Evolutionary conservation across 1,140 invertebrate species (phyloP), one percentile per base, ranked within the genome.

Genomic region (Brachionus paranguensis): DNA sequence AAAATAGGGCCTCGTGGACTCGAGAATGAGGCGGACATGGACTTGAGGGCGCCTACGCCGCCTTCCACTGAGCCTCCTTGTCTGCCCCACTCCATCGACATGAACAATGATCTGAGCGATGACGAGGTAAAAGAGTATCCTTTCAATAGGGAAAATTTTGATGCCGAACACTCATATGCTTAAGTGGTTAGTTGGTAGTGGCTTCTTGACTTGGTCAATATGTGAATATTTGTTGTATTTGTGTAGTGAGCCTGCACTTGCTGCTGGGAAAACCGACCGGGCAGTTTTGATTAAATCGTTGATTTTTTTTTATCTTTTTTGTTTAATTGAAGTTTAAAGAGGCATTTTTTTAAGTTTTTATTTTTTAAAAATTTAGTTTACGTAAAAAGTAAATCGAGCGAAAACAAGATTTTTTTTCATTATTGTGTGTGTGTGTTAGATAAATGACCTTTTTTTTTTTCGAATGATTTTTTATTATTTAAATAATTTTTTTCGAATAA

Each of bases 21-120:
- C 27, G 60, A 33, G 27, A 68, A 37, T 17, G 72, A 76, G 4
- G 14, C 45, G 20, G 72, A 76, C 7, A 10, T 12, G 24, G 72
- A 76, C 12, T 29, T 47, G 24, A 41, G 72, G 14, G 43, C 50
- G n/a, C 72, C 72, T 0, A 76, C 72, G n/a, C 72, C 72, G 4
- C 72, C 72, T 5, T 50, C 8, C 24, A 76, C 43, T 50, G 45
- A 76, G n/a, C 72, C 72, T 10, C 72, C 72, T 6, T 45, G 43
- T 12, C 24, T 76, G 20, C 72, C 72, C 12, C 20, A 76, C 12
- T 74, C 70, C 1, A 20, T 20, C 10, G 43, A 76, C 17, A 33
- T 20, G 6, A 76, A 47, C 72, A 76, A 76, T 50, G 72, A 76
- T 76, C 27, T 76, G 50, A 76, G 72, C 14, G 72, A 76, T 50